Evolutionary conservation across 2,888 invertebrate species (phyloP).

Genomic region (Acleris sparsana): DNA sequence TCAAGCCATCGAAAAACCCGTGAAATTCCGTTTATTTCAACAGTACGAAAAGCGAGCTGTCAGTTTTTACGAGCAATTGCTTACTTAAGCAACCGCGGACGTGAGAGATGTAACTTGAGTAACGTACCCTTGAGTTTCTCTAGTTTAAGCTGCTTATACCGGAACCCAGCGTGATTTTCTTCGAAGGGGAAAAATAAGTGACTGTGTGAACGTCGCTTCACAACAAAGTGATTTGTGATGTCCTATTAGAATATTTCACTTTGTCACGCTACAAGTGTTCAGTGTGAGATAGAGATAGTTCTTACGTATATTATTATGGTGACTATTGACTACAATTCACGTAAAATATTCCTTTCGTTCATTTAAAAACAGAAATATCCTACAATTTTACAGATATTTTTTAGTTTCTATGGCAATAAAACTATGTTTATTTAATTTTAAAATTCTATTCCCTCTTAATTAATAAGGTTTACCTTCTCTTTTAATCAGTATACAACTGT

Average conservation of each 20-base stretch:
- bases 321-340: no score
- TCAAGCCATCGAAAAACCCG: slow-evolving; percentile 18
- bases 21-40: slow-evolving; percentile 33
- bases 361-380: no score
- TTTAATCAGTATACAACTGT: no score
- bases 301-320: no score
- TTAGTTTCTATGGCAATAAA: no score
- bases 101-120: slow-evolving; percentile 40
- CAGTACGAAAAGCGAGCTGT: slow-evolving; percentile 33
- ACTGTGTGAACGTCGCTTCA: slow-evolving; percentile 27
- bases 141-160: slow-evolving; percentile 37
- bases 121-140: slow-evolving; percentile 37
- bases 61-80: slow-evolving; percentile 35
- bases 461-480: no score
- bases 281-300: no score
- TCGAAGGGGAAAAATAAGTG: slow-evolving; percentile 43
- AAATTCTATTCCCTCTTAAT: no score
- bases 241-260: background rate
- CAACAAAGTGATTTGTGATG: slow-evolving; percentile 4
- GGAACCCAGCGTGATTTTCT: slow-evolving; percentile 33
- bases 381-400: no score
- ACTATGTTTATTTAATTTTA: no score
- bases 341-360: no score
- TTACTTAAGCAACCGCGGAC: slow-evolving; percentile 36
- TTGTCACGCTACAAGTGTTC: background rate